phyloP scores from a whole-genome alignment of 2,888 invertebrate genomes.

The Xanthostigma xanthostigma region DNA sequence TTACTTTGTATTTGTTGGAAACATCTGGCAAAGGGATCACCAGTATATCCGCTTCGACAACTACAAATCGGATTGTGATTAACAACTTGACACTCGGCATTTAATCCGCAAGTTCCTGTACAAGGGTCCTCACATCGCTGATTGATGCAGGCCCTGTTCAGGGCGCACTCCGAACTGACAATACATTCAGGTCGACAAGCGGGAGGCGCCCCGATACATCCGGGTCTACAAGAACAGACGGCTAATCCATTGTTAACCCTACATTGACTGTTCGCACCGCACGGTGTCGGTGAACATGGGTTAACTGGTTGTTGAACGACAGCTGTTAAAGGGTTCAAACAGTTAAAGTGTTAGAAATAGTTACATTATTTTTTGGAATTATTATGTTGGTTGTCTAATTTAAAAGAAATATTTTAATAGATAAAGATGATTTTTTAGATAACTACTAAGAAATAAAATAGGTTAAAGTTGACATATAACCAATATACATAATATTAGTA shows the following conservation, averaged over 20 bases:
- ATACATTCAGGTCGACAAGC: slow-evolving; percentile 71
- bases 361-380: background rate
- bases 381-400: background rate
- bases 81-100: slow-evolving; percentile 68
- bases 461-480: background rate
- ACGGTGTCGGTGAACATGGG: slow-evolving; percentile 69
- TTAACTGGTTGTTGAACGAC: slow-evolving; percentile 27
- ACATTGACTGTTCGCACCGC: slow-evolving; percentile 70
- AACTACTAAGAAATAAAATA: background rate
- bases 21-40: slow-evolving; percentile 66
- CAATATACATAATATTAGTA: too few species aligned
- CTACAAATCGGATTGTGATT: slow-evolving; percentile 80
- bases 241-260: slow-evolving; percentile 61
- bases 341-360: background rate
- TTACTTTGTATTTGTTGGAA: slow-evolving; percentile 39
- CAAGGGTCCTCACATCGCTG: slow-evolving; percentile 72
- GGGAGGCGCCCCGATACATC: slow-evolving; percentile 65
- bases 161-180: slow-evolving; percentile 68
- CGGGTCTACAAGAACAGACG: slow-evolving; percentile 61
- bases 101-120: slow-evolving; percentile 63
- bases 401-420: background rate
- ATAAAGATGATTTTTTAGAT: background rate
- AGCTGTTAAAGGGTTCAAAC: slow-evolving; percentile 10
- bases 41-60: slow-evolving; percentile 60
- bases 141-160: slow-evolving; percentile 63